phyloP scores from a whole-genome alignment of 2,797 vertebrate genomes.

The Peromyscus melanophrys region DNA sequence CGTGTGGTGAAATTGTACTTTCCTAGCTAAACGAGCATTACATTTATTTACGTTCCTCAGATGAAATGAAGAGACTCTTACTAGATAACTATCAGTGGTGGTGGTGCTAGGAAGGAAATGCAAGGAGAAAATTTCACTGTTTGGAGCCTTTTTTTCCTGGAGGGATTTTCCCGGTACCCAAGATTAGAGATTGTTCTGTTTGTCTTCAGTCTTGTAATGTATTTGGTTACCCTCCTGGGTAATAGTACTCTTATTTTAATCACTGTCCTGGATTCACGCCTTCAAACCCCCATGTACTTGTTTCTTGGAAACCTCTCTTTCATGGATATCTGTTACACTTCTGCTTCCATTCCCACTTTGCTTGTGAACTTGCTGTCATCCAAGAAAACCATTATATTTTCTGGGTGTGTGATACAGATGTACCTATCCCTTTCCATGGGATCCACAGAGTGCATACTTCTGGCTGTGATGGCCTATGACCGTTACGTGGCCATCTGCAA shows the following conservation, averaged over 20 bases:
- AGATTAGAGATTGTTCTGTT: constrained; percentile 79
- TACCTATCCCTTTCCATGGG: constrained; percentile 84
- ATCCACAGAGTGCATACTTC: constrained; percentile 82
- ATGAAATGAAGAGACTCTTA: constrained; percentile 32
- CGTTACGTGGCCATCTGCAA: constrained; percentile 83
- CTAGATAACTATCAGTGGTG: not conserved
- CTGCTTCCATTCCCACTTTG: constrained; percentile 82
- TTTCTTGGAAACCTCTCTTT: constrained; percentile 84
- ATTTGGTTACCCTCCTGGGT: constrained; percentile 78
- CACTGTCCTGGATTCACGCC: constrained; percentile 49
- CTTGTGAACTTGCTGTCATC: constrained; percentile 81
- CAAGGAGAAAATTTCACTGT: constrained; percentile 76
- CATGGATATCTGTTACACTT: constrained; percentile 86
- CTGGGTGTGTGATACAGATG: constrained; percentile 83
- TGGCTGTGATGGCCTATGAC: constrained; percentile 84
- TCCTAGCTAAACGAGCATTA: not conserved
- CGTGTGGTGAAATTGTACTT: not conserved
- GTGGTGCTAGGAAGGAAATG: constrained; percentile 60
- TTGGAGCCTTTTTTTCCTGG: constrained; percentile 77
- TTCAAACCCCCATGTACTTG: constrained; percentile 85
- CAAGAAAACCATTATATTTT: constrained; percentile 74
- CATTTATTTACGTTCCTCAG: constrained; percentile 33
- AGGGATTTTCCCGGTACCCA: constrained; percentile 80
- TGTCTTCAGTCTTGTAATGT: constrained; percentile 79
- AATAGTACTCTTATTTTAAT: constrained; percentile 83